phyloP scores from a whole-genome alignment of 2,113 vertebrate species.

The Heterochromis multidens region DNA sequence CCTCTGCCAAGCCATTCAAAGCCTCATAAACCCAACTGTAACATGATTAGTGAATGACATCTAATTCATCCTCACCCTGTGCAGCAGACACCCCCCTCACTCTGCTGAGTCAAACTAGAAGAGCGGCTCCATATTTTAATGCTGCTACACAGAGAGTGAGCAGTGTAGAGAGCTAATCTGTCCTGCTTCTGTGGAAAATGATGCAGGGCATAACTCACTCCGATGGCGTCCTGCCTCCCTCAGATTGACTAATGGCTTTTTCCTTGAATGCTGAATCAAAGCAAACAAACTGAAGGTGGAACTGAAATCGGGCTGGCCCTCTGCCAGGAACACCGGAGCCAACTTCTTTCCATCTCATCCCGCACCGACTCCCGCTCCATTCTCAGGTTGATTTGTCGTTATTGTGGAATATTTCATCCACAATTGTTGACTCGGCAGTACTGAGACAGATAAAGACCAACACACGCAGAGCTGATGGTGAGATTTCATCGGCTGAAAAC shows the following conservation, averaged over 20 bases:
- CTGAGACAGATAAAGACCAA: not conserved
- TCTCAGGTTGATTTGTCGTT: slow-evolving; percentile 18
- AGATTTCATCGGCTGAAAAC: not conserved
- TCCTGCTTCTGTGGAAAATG: slow-evolving; percentile 50
- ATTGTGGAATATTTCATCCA: not conserved
- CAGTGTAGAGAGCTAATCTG: slow-evolving; percentile 46
- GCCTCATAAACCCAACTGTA: slow-evolving; percentile 21
- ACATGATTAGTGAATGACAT: slow-evolving; percentile 34
- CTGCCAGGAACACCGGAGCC: not conserved
- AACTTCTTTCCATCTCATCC: not conserved
- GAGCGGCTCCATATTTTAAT: slow-evolving; percentile 20
- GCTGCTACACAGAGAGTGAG: not conserved
- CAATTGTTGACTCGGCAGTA: not conserved
- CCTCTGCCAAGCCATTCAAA: not conserved
- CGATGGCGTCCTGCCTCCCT: slow-evolving; percentile 30
- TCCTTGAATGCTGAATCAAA: slow-evolving; percentile 64
- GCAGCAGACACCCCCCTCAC: slow-evolving; percentile 1
- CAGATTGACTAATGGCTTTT: slow-evolving; percentile 62
- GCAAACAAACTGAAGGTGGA: slow-evolving; percentile 44
- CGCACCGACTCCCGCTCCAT: not conserved
- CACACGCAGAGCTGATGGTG: not conserved
- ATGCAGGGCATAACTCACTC: slow-evolving; percentile 58
- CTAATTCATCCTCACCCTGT: slow-evolving; percentile 30
- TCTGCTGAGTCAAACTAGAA: slow-evolving; percentile 39
- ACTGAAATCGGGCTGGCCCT: not conserved